Percentiles rank a stretch among this genome's conserved stretches.
Conservation (phyloP, 2,797 vertebrate species). For the Tadarida brasiliensis region DNA sequence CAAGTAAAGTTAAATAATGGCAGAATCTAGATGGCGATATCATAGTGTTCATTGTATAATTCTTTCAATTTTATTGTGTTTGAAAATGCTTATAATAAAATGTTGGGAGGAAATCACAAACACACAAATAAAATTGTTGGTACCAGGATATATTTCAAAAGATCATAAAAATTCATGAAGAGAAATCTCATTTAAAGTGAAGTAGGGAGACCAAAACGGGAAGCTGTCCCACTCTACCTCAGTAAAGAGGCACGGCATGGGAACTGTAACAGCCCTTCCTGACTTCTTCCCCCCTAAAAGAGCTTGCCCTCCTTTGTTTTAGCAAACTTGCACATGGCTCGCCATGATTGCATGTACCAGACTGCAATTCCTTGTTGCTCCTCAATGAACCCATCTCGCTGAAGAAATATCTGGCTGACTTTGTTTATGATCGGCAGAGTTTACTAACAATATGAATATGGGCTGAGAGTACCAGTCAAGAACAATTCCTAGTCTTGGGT, state of each 20-base stretch:
- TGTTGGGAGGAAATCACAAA: not conserved
- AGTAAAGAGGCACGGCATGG: not conserved
- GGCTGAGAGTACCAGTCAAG: not conserved
- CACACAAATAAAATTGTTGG: not conserved
- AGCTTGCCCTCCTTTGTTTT: not conserved
- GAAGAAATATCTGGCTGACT: not conserved
- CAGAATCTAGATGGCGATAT: not conserved
- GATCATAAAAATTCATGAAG: not conserved
- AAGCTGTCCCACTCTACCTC: not conserved
- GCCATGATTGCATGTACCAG: not conserved
- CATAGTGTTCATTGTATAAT: not conserved
- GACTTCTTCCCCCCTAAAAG: not conserved
- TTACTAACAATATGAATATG: not conserved
- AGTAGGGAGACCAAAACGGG: not conserved
- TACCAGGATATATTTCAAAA: not conserved
- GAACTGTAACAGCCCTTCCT: not conserved
- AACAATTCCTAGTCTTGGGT: not conserved
- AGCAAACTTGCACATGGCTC: not conserved
- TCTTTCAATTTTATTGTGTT: not conserved
- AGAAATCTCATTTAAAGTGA: not conserved
- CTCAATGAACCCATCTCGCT: not conserved
- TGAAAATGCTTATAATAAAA: not conserved
- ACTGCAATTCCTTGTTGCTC: not conserved
- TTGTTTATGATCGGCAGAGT: not conserved
- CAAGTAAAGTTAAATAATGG: not conserved